phyloP scores from a whole-genome alignment of 2,797 vertebrate species.

The Gallinago solitaria region DNA sequence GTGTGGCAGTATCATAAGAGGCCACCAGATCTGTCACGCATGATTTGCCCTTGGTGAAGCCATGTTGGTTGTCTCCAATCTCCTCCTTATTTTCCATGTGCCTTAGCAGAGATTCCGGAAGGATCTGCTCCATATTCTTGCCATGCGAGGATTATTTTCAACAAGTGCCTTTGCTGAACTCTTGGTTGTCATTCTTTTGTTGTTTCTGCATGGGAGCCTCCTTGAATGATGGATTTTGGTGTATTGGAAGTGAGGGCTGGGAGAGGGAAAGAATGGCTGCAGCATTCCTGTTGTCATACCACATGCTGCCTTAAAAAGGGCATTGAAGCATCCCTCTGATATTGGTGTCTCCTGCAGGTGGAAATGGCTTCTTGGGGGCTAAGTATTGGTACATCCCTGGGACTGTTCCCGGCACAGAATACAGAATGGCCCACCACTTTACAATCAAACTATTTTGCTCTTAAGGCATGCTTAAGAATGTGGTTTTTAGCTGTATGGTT shows the following conservation, averaged over 20 bases:
- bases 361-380: neutral
- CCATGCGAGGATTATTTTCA: neutral
- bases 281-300: neutral
- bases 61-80: no score
- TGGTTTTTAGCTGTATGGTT: neutral
- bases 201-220: neutral
- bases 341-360: accelerated
- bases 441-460: neutral
- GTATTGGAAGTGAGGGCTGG: neutral
- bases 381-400: neutral
- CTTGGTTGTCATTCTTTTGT: neutral
- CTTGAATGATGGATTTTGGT: neutral
- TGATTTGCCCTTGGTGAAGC: no score
- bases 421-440: neutral
- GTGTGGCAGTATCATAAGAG: no score
- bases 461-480: neutral
- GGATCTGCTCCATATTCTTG: neutral
- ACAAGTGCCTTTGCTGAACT: neutral
- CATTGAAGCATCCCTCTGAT: neutral
- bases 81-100: no score
- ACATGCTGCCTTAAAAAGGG: neutral
- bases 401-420: neutral
- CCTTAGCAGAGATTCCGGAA: no score
- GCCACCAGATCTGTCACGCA: no score
- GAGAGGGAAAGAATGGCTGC: neutral